Evolutionary conservation across 2,797 vertebrate genomes (phyloP).

Genomic region (Argyrosomus regius): DNA sequence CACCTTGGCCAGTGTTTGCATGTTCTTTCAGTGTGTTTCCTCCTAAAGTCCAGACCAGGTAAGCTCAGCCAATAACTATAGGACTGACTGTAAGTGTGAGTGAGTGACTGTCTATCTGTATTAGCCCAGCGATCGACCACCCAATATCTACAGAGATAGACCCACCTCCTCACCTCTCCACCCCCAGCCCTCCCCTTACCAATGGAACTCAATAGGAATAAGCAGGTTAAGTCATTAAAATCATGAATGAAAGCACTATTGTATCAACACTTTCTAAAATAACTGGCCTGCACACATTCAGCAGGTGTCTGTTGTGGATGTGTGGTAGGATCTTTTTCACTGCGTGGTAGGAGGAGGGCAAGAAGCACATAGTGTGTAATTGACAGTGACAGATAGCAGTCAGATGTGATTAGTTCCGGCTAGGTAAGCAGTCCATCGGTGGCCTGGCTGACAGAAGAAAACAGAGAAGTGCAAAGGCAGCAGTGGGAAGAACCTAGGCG

Average conservation of each 20-base stretch:
- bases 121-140: conserved; percentile 31
- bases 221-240: conserved; percentile 24
- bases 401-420: conserved; percentile 81
- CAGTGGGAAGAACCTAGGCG: conserved; percentile 24
- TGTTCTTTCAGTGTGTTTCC: conserved; percentile 23
- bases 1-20: conserved; percentile 19
- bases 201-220: conserved; percentile 27
- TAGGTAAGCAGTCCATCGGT: conserved; percentile 71
- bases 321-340: conserved; percentile 51
- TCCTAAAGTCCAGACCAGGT: conserved; percentile 16
- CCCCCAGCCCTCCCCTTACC: neutral
- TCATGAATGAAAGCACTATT: conserved; percentile 1
- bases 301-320: conserved; percentile 47
- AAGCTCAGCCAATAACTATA: conserved; percentile 27
- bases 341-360: conserved; percentile 55
- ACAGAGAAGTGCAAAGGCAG: conserved; percentile 62
- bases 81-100: conserved; percentile 38
- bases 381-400: conserved; percentile 83
- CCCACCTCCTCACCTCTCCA: neutral
- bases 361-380: conserved; percentile 73
- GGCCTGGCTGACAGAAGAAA: conserved; percentile 59
- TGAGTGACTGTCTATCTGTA: conserved; percentile 50
- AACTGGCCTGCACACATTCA: conserved; percentile 27
- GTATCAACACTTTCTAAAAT: conserved; percentile 4
- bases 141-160: conserved; percentile 14